Percentiles rank a stretch among this genome's conserved stretches.
Conservation (phyloP, 2,888 invertebrate species). For the Agriopis aurantiaria region DNA sequence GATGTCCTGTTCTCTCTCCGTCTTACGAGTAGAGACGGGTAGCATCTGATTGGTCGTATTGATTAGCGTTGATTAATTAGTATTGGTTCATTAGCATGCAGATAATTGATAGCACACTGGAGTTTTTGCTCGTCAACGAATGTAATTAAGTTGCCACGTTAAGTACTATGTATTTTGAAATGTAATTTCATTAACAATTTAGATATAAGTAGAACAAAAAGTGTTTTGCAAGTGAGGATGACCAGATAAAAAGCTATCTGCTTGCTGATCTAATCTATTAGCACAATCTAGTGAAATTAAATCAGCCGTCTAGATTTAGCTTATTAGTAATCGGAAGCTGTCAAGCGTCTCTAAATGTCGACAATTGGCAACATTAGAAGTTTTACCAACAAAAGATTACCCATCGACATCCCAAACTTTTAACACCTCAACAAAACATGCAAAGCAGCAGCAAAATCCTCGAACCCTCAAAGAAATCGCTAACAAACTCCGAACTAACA, state of each 20-base stretch:
- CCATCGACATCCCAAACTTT: slow-evolving; percentile 34
- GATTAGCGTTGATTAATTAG: slow-evolving; percentile 69
- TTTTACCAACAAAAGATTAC: slow-evolving; percentile 33
- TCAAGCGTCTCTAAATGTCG: neutral
- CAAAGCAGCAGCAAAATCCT: slow-evolving; percentile 51
- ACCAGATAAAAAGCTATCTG: neutral
- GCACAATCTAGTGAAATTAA: neutral
- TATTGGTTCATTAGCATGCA: slow-evolving; percentile 65
- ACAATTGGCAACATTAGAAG: slow-evolving; percentile 19
- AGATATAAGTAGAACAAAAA: neutral
- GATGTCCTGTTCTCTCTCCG: slow-evolving; percentile 73
- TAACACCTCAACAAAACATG: slow-evolving; percentile 47
- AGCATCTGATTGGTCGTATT: slow-evolving; percentile 72
- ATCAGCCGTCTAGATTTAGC: neutral
- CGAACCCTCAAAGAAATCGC: slow-evolving; percentile 62
- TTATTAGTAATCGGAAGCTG: neutral
- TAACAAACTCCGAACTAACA: slow-evolving; percentile 68
- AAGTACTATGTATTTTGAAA: slow-evolving; percentile 14
- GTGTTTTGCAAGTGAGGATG: neutral
- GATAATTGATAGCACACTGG: slow-evolving; percentile 57
- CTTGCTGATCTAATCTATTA: neutral
- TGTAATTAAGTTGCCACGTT: slow-evolving; percentile 30
- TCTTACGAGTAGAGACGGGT: slow-evolving; percentile 51
- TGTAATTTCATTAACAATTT: neutral
- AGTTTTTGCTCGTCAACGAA: slow-evolving; percentile 34